Base-by-base conservation (phyloP, 2,888 invertebrate genomes). In the Panzeria rudis region DNA sequence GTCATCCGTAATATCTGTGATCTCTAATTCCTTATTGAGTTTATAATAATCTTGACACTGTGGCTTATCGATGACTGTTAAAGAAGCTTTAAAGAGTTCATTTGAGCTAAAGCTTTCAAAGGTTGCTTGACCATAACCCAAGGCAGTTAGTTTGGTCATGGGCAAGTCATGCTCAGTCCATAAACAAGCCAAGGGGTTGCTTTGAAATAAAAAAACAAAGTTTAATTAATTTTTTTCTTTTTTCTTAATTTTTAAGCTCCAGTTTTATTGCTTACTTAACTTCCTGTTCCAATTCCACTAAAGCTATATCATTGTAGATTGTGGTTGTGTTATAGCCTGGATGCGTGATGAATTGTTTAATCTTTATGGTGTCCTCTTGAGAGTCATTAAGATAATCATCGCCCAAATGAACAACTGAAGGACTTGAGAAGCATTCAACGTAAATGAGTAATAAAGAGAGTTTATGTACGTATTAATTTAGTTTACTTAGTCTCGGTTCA, bases 291-390 rank as follows among this genome's bases (percentile, higher is more conserved):
- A 88, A 29, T 76, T 88, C 88, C 38, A 88, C 76, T 9, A 88
- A 35, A 0, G 88, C 88, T 54, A 88, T 87, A 54, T 88, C 88
- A 79, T 88, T 87, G 13, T 87, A 80, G 0, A 86, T 69, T 5
- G 81, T 64, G 17, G 56, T 82, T 0, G 25, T 52, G 54, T 87
- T 62, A 56, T 87, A 88, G 5, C 52, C 68, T 0, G 87, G 87
- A 69, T 87, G 83, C 9, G 81, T 52, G 3, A 88, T 84, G 8
- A 87, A 81, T 8, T 71, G 80, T 20, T 82, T 82, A 23, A 88
- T 86, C 15, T 79, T 61, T 13, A 86, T 62, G 50, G 72, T 64
- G 7, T 11, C 41, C 0, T 41, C 76, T 4, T 47, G 64, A 0
- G 85, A n/a, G 71, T 84, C 86, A 0, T 86, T 87, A 1, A 89